Conservation (phyloP, 2,888 invertebrate species). For the Drosophila parthenogenetica region DNA sequence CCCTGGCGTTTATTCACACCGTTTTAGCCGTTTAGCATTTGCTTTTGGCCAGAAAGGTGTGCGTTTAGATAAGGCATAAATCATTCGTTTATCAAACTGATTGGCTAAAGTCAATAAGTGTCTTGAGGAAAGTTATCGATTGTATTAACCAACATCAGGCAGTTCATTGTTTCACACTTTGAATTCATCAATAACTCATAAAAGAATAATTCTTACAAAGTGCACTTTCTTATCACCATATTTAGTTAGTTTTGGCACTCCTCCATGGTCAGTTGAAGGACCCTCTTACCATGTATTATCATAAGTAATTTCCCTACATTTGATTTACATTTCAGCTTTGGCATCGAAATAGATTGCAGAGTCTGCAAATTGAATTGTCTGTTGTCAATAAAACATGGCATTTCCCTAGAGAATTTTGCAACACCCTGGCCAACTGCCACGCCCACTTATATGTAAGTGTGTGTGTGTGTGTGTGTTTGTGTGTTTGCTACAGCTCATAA, state of each 20-base stretch:
- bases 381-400: slow-evolving; percentile 63
- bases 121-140: background rate
- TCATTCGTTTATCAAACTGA: background rate
- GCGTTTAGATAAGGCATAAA: slow-evolving; percentile 15
- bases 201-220: too few species aligned
- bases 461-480: slow-evolving; percentile 1
- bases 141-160: background rate
- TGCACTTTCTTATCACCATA: background rate
- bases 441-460: slow-evolving; percentile 9
- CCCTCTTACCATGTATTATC: slow-evolving; percentile 12
- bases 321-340: slow-evolving; percentile 34
- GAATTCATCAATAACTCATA: too few species aligned
- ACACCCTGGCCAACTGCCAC: slow-evolving; percentile 23
- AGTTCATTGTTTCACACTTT: too few species aligned
- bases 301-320: slow-evolving; percentile 38
- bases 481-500: slow-evolving; percentile 37
- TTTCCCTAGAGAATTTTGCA: slow-evolving; percentile 23
- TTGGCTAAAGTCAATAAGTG: background rate
- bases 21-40: slow-evolving; percentile 40
- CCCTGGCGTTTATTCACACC: slow-evolving; percentile 58
- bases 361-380: slow-evolving; percentile 70
- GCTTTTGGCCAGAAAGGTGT: slow-evolving; percentile 12
- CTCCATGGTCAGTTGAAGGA: slow-evolving; percentile 10
- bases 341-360: slow-evolving; percentile 56
- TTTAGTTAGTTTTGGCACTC: background rate